A percentile compares a stretch with the other conserved stretches of the same genome.
phyloP scores from a whole-genome alignment of 2,113 vertebrate genomes.

The Micronycteris hirsuta region DNA sequence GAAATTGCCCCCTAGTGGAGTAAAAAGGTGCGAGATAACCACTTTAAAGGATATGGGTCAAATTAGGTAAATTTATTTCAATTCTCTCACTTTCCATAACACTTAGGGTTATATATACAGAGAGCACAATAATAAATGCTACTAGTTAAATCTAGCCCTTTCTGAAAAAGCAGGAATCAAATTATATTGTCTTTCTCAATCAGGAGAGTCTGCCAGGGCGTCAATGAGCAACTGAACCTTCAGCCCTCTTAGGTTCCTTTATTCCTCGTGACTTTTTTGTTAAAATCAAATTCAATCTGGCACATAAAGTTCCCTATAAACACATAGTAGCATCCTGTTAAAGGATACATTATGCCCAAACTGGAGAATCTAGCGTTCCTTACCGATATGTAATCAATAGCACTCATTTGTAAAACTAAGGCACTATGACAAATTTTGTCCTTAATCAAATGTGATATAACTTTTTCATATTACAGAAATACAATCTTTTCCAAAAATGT shows the following conservation, averaged over 20 bases:
- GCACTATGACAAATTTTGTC: neutral
- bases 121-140: neutral
- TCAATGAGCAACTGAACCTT: neutral
- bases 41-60: neutral
- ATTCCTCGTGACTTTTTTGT: neutral
- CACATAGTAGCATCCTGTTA: neutral
- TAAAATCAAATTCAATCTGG: neutral
- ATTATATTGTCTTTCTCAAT: neutral
- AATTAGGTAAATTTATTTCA: neutral
- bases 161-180: neutral
- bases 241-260: neutral
- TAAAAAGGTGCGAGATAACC: neutral
- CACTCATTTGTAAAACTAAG: neutral
- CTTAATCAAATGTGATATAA: neutral
- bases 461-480: neutral
- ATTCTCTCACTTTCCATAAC: neutral
- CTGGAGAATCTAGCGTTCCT: neutral
- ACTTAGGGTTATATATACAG: neutral
- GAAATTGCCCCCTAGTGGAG: conserved; percentile 72
- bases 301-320: neutral
- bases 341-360: neutral
- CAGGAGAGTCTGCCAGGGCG: neutral
- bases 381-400: neutral
- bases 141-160: neutral
- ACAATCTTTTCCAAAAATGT: neutral